Evolutionary conservation across 2,888 invertebrate species (phyloP).

Genomic region (Malthinus flaveolus): DNA sequence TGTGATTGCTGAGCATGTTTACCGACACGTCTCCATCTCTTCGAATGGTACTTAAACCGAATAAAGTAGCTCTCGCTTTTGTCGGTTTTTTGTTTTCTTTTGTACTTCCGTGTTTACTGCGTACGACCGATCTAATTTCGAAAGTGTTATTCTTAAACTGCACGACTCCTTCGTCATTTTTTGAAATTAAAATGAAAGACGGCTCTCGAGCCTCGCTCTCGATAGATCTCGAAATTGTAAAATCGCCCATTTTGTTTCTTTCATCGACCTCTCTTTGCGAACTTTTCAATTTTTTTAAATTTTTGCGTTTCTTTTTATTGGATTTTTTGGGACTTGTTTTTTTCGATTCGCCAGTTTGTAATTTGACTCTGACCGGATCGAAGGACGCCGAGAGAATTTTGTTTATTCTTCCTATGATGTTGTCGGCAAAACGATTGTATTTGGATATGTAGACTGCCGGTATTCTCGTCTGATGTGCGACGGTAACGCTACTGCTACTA

Average conservation of each 20-base stretch:
- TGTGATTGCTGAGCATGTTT: conserved; percentile 76
- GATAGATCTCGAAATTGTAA: conserved; percentile 44
- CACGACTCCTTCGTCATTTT: conserved; percentile 32
- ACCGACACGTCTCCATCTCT: conserved; percentile 81
- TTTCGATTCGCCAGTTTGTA: conserved; percentile 59
- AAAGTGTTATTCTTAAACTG: conserved; percentile 6
- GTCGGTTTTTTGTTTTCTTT: conserved; percentile 58
- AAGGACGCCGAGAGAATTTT: conserved; percentile 77
- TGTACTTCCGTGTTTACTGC: conserved; percentile 35
- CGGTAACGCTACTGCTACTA: not conserved
- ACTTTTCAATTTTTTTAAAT: conserved; percentile 17
- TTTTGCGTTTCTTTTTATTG: conserved; percentile 28
- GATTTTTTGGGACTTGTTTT: conserved; percentile 51
- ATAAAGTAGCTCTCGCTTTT: conserved; percentile 77
- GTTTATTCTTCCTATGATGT: conserved; percentile 79
- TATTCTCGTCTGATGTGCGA: conserved; percentile 49
- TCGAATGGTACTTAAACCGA: conserved; percentile 77
- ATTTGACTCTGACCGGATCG: conserved; percentile 81
- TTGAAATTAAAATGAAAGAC: conserved; percentile 50
- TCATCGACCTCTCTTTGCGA: conserved; percentile 20
- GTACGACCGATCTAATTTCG: conserved; percentile 33
- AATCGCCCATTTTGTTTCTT: conserved; percentile 50
- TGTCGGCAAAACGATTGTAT: conserved; percentile 85
- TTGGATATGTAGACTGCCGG: conserved; percentile 77
- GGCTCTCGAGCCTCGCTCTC: conserved; percentile 47